Percentiles rank a stretch among this genome's conserved stretches.
These are phyloP conservation scores for Lethocerus indicus DNA, from an alignment of 1,140 invertebrate genomes.

Conservation along the genomic window DNA sequence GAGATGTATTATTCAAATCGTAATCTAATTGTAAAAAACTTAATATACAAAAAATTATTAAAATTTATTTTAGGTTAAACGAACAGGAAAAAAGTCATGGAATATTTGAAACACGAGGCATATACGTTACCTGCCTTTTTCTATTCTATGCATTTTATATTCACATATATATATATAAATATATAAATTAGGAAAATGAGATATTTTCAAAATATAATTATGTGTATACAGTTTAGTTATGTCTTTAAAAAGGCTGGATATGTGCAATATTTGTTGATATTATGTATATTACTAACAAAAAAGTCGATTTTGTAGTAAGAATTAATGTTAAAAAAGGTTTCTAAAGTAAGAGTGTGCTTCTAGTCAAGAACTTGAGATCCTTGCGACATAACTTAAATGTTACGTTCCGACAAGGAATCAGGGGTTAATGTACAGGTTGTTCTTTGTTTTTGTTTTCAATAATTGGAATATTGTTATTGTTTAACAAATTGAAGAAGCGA, in stretches of 20 bases:
- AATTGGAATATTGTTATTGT: not conserved
- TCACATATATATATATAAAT: not conserved
- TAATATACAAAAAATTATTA: too few relatives aligned
- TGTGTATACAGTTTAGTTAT: not conserved
- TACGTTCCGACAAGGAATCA: not conserved
- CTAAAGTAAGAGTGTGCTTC: slow-evolving; percentile 1
- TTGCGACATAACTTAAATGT: not conserved
- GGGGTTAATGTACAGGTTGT: not conserved
- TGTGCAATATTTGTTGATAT: slow-evolving; percentile 7
- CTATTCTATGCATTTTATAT: too few relatives aligned
- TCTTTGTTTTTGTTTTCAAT: not conserved
- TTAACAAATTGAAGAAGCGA: not conserved
- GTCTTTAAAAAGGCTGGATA: slow-evolving; percentile 1
- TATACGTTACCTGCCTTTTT: too few relatives aligned
- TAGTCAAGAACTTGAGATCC: not conserved
- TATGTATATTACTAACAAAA: slow-evolving; percentile 2
- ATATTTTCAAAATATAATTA: not conserved
- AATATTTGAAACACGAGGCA: not conserved
- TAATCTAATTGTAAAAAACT: too few relatives aligned
- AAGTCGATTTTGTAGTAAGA: too few relatives aligned
- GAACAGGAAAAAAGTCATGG: not conserved
- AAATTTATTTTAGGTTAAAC: not conserved
- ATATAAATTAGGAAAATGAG: not conserved
- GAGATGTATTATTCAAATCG: too few relatives aligned
- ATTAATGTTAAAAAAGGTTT: too few relatives aligned